Conservation (phyloP, 2,888 invertebrate genomes). For the Herminia tarsipennalis region DNA sequence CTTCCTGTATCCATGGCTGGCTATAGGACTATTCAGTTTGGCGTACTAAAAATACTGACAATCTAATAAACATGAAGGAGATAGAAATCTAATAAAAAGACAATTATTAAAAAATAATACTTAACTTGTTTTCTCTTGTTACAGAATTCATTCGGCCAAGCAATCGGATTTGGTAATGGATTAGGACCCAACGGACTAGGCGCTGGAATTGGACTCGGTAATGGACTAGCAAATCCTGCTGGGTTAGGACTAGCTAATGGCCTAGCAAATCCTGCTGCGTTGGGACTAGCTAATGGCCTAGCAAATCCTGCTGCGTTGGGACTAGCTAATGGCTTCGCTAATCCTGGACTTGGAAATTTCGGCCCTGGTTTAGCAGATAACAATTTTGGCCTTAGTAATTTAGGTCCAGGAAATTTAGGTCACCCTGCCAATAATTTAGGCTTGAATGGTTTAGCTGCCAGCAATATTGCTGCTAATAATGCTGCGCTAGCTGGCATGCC, state of each 20-base stretch:
- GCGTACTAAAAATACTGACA: too few species aligned
- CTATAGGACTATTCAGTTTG: too few species aligned
- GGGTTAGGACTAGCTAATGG: conserved; percentile 4
- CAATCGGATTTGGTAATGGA: conserved; percentile 34
- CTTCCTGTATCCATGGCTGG: too few species aligned
- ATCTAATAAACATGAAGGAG: too few species aligned
- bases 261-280: not conserved
- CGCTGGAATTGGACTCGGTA: conserved; percentile 23
- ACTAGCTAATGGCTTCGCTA: not conserved
- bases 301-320: not conserved
- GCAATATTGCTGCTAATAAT: conserved; percentile 15
- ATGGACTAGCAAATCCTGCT: conserved; percentile 10
- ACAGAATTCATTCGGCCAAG: conserved; percentile 43
- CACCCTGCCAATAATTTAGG: conserved; percentile 18
- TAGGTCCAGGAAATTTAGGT: conserved; percentile 13
- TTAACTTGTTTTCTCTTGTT: conserved; percentile 12
- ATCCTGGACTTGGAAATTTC: conserved; percentile 14
- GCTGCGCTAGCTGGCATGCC: conserved; percentile 4
- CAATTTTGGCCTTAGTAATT: conserved; percentile 15
- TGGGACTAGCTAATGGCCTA: not conserved
- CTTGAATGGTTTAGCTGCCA: conserved; percentile 9
- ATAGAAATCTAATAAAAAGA: too few species aligned
- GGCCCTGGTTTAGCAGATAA: conserved; percentile 13
- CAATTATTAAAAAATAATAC: too few species aligned
- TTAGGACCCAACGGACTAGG: conserved; percentile 31